These are phyloP conservation scores for Zaprionus tsacasi DNA, from an alignment of 1,140 invertebrate species.

Conservation along the genomic window DNA sequence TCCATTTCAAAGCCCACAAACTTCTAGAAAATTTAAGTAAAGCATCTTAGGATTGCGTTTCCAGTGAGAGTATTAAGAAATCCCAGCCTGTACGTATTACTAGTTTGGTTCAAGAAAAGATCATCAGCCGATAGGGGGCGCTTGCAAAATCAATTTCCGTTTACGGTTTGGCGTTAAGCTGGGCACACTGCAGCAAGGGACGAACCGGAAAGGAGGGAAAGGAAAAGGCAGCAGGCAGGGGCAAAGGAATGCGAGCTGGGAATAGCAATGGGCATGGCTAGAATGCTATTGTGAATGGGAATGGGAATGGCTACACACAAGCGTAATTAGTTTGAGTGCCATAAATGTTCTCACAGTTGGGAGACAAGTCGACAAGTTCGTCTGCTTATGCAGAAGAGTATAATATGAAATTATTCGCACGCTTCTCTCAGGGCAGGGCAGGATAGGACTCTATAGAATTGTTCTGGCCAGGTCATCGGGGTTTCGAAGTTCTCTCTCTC, in stretches of 20 bases:
- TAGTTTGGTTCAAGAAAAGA: conserved; percentile 39
- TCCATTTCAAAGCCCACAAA: background rate
- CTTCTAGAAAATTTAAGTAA: background rate
- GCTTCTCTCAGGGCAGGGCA: conserved; percentile 7
- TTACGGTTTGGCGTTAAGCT: conserved; percentile 46
- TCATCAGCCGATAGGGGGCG: conserved; percentile 68
- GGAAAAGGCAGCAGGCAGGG: conserved; percentile 2
- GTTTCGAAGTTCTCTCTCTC: too few species aligned
- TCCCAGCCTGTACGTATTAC: conserved; percentile 26
- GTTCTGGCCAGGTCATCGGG: too few species aligned
- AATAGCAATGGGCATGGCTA: conserved; percentile 4
- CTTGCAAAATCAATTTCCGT: conserved; percentile 78
- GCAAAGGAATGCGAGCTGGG: background rate
- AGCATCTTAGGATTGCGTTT: background rate
- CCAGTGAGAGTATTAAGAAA: conserved; percentile 28
- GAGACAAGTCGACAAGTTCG: background rate
- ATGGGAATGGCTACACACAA: background rate
- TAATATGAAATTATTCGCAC: conserved; percentile 77
- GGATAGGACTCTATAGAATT: background rate
- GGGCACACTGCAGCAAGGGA: background rate
- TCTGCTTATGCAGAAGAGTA: conserved; percentile 49
- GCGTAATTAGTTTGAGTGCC: conserved; percentile 72
- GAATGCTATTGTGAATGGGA: background rate
- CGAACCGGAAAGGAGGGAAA: background rate
- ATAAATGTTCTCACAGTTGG: conserved; percentile 27